phyloP scores from a whole-genome alignment of 2,113 vertebrate genomes.

The Pelmatolapia mariae region DNA sequence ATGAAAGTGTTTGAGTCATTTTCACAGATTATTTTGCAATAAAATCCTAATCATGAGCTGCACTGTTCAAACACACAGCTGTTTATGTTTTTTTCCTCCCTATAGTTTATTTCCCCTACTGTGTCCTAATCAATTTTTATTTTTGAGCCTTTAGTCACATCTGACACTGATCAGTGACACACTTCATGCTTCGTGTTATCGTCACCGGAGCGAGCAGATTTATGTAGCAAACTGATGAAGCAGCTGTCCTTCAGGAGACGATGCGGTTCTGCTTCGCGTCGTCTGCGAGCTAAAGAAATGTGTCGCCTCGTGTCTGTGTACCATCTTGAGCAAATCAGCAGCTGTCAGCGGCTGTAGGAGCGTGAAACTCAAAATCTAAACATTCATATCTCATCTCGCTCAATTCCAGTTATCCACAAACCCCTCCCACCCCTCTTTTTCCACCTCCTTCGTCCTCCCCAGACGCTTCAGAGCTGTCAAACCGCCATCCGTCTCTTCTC shows the following conservation, averaged over 20 bases:
- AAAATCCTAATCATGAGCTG: background rate
- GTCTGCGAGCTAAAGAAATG: background rate
- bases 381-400: background rate
- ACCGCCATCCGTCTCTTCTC: background rate
- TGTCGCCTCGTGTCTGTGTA: background rate
- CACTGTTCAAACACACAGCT: background rate
- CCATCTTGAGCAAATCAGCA: background rate
- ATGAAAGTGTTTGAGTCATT: background rate
- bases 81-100: background rate
- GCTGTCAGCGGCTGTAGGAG: background rate
- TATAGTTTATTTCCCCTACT: background rate
- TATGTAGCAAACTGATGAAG: constrained; percentile 25
- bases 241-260: background rate
- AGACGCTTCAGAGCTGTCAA: constrained; percentile 11
- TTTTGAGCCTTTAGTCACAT: background rate
- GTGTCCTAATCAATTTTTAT: background rate
- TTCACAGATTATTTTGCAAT: background rate
- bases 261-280: background rate
- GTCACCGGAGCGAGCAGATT: background rate
- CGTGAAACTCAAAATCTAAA: background rate
- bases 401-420: background rate
- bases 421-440: background rate
- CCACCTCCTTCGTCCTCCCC: background rate
- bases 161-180: background rate
- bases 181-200: background rate